These are phyloP conservation scores for Agrotis segetum DNA, from an alignment of 2,888 invertebrate genomes.

Conservation along the genomic window DNA sequence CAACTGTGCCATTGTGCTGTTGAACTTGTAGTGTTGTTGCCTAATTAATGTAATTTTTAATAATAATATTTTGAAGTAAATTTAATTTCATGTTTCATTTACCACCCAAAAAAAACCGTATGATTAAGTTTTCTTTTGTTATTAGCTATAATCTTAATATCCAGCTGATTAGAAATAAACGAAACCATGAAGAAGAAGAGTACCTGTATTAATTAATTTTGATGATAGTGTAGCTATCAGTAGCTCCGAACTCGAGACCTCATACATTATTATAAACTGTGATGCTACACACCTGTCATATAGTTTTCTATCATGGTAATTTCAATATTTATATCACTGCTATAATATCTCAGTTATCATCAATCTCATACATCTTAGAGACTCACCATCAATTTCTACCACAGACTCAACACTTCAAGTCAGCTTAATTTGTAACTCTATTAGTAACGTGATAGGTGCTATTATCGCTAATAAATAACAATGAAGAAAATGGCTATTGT, in stretches of 20 bases:
- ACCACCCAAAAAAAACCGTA: not conserved
- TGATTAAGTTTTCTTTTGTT: not conserved
- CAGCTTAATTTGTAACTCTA: slow-evolving; percentile 47
- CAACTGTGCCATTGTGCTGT: not conserved
- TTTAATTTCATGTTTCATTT: not conserved
- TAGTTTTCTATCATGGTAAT: not conserved
- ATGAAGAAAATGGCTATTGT: slow-evolving; percentile 64
- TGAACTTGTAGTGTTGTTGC: not conserved
- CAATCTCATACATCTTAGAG: slow-evolving; percentile 21
- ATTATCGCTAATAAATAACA: slow-evolving; percentile 59
- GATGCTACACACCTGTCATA: not conserved
- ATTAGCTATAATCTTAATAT: not conserved
- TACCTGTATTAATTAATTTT: not conserved
- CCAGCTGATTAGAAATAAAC: too few relatives aligned
- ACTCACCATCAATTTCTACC: slow-evolving; percentile 32
- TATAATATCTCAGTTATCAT: slow-evolving; percentile 12
- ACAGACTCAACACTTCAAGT: slow-evolving; percentile 38
- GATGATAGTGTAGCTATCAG: not conserved
- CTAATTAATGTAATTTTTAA: not conserved
- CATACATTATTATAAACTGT: not conserved
- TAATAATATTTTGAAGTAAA: not conserved
- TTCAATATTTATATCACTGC: not conserved
- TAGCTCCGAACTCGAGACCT: not conserved
- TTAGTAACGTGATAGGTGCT: slow-evolving; percentile 36
- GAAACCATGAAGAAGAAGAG: too few relatives aligned